Conservation (phyloP, 1,140 invertebrate species). For the Panagrolaimus sp. region DNA sequence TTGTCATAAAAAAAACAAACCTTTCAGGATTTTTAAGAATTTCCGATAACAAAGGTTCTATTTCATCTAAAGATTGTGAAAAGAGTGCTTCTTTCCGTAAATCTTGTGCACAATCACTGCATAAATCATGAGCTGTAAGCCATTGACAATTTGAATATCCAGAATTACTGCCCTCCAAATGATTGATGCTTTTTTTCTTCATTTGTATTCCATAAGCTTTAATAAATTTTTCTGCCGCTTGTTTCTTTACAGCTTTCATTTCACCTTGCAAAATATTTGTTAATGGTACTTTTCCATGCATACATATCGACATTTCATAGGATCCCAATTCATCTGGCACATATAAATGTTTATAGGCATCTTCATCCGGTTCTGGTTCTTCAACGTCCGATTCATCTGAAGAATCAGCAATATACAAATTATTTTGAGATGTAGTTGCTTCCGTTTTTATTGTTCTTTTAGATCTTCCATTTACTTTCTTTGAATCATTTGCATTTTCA, state of each 20-base stretch:
- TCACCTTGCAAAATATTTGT: neutral
- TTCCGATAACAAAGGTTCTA: neutral
- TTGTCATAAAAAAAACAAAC: neutral
- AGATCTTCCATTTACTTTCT: no score
- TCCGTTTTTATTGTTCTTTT: neutral
- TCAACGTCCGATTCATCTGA: neutral
- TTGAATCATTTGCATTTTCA: neutral
- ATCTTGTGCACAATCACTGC: neutral
- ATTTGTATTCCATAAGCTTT: neutral
- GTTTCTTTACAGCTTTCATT: neutral
- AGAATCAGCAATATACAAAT: slow-evolving; percentile 3
- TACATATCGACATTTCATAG: neutral
- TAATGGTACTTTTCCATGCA: slow-evolving; percentile 8
- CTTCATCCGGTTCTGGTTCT: neutral
- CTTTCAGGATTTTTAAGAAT: neutral
- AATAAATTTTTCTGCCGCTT: neutral
- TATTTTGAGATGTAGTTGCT: neutral
- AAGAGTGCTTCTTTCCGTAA: neutral
- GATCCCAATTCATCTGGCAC: neutral
- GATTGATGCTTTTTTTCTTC: neutral
- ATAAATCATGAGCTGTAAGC: neutral
- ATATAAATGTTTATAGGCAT: neutral
- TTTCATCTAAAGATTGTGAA: neutral
- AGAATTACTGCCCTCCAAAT: neutral
- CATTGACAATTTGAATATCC: neutral